These are phyloP conservation scores for Ceuthmochares aereus DNA, from an alignment of 2,113 vertebrate genomes.

Conservation along the genomic window DNA sequence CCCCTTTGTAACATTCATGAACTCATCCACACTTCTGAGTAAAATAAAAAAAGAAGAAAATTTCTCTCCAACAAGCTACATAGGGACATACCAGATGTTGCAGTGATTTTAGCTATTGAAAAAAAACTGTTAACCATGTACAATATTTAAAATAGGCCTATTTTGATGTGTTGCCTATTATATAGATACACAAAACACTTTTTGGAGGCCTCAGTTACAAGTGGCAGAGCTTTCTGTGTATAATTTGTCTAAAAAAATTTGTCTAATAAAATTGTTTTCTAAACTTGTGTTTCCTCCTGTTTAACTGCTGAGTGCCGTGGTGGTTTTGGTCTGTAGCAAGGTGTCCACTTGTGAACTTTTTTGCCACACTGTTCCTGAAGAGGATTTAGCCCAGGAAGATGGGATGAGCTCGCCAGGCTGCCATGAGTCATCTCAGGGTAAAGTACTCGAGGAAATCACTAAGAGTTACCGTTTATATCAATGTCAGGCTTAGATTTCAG, in stretches of 20 bases:
- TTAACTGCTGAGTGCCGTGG: conserved; percentile 28
- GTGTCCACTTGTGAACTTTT: accelerated
- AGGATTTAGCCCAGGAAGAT: neutral
- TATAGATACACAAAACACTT: conserved; percentile 94
- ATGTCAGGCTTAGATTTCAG: neutral
- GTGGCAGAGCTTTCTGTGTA: conserved; percentile 99
- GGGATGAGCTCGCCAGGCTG: neutral
- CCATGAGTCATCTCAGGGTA: neutral
- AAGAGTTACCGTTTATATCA: neutral
- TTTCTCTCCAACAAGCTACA: conserved; percentile 73
- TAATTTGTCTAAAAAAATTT: conserved; percentile 99
- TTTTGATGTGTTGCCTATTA: conserved; percentile 99
- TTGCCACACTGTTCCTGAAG: neutral
- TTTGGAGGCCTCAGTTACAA: conserved; percentile 98
- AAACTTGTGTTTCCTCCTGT: conserved; percentile 82
- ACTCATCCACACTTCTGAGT: conserved; percentile 85
- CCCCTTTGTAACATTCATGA: conserved; percentile 91
- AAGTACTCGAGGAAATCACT: neutral
- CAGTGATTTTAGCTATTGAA: conserved; percentile 88
- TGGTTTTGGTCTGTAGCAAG: neutral
- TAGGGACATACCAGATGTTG: conserved; percentile 91
- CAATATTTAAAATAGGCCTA: conserved; percentile 99
- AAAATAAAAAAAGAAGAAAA: neutral
- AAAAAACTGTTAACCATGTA: conserved; percentile 90
- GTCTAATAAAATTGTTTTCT: conserved; percentile 99